phyloP scores from a whole-genome alignment of 2,888 invertebrate species.

The Troides helena region DNA sequence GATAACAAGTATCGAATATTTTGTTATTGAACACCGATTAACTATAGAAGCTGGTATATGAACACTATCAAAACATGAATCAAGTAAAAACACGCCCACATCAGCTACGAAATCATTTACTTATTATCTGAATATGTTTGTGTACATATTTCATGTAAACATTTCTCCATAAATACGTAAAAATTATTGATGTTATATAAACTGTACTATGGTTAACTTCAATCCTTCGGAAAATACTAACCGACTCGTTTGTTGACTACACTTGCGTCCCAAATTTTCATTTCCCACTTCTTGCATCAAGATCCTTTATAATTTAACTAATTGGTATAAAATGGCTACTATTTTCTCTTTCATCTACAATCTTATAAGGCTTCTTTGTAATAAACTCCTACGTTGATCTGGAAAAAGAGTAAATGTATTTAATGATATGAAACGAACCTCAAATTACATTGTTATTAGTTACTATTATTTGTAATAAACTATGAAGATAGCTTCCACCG shows the following conservation, averaged over 20 bases:
- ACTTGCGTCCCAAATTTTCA: constrained; percentile 72
- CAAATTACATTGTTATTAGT: neutral
- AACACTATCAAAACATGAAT: constrained; percentile 7
- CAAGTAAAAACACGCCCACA: neutral
- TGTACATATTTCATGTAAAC: constrained; percentile 24
- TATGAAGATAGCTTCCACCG: no score
- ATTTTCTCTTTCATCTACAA: constrained; percentile 63
- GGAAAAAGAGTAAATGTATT: constrained; percentile 49
- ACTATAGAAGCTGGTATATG: constrained; percentile 11
- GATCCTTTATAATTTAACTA: constrained; percentile 57
- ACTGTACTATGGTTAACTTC: constrained; percentile 13
- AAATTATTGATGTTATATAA: neutral
- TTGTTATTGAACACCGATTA: constrained; percentile 11
- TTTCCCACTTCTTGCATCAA: constrained; percentile 41
- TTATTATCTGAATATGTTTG: constrained; percentile 6
- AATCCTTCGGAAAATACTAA: constrained; percentile 20
- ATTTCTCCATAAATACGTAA: constrained; percentile 23
- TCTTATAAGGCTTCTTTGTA: constrained; percentile 78
- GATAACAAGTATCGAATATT: constrained; percentile 1
- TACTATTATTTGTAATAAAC: no score
- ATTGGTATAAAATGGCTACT: constrained; percentile 74
- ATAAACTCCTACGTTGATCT: constrained; percentile 80
- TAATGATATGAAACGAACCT: neutral
- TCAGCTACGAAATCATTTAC: neutral
- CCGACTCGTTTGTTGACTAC: constrained; percentile 31